Conservation (phyloP, 2,113 vertebrate species). For the Progne subis region DNA sequence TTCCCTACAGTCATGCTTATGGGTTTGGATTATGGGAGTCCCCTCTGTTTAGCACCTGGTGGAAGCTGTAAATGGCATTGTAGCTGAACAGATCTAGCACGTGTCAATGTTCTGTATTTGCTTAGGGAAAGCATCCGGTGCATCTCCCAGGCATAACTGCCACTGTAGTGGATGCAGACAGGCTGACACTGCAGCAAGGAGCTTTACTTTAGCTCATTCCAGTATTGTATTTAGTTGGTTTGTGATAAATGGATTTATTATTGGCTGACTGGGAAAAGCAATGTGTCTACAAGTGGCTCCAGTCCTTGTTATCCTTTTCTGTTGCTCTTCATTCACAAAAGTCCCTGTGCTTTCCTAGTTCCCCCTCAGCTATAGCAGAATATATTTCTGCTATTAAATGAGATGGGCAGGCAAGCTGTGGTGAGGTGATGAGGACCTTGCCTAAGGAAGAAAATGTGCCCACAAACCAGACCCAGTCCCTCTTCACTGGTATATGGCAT, state of each 20-base stretch:
- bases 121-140: background rate
- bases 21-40: background rate
- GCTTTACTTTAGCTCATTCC: background rate
- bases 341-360: background rate
- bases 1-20: background rate
- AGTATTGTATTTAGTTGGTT: background rate
- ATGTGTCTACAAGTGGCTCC: background rate
- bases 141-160: background rate
- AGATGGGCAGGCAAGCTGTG: background rate
- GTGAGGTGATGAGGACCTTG: background rate
- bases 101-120: background rate
- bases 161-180: background rate
- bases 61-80: background rate
- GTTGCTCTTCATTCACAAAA: background rate
- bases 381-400: background rate
- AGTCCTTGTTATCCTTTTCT: background rate
- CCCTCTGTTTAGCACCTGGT: background rate
- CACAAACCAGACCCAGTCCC: background rate
- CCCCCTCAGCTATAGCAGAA: background rate
- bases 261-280: background rate
- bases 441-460: background rate
- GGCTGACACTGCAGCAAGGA: fast-evolving
- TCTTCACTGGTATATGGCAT: background rate
- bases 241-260: background rate
- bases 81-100: background rate